A percentile compares a stretch with the other conserved stretches of the same genome.
phyloP scores from a whole-genome alignment of 2,888 invertebrate species.

The Pristionchus fissidentatus region DNA sequence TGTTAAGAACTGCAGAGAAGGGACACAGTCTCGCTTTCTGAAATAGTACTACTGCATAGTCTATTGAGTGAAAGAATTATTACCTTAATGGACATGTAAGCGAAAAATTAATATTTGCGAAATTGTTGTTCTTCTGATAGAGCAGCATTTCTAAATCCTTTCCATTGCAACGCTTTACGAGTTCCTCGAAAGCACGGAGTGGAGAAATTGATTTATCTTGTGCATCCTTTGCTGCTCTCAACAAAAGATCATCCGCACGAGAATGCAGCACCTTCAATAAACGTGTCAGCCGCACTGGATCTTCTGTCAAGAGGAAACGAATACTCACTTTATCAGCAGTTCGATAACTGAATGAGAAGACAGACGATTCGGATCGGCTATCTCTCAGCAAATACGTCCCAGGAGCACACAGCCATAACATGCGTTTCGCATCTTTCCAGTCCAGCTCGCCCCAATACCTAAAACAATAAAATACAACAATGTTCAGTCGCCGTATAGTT shows the following conservation, averaged over 20 bases:
- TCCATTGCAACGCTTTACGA: conserved; percentile 16
- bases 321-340: conserved; percentile 48
- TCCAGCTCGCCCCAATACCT: conserved; percentile 90
- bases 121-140: conserved; percentile 15
- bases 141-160: conserved; percentile 26
- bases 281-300: neutral
- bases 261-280: conserved; percentile 5
- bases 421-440: conserved; percentile 83
- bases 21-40: conserved; percentile 31
- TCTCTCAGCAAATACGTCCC: conserved; percentile 70
- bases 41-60: neutral
- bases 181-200: conserved; percentile 8
- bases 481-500: too few species aligned
- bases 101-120: neutral
- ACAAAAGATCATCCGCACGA: conserved; percentile 5
- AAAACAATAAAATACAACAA: too few species aligned
- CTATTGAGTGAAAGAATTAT: neutral
- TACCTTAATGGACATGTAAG: conserved; percentile 14
- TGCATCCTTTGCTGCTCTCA: neutral
- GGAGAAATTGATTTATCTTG: neutral
- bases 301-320: neutral
- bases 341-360: conserved; percentile 58
- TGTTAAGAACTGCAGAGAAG: conserved; percentile 27
- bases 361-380: conserved; percentile 52
- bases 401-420: conserved; percentile 58